A percentile compares a stretch with the other conserved stretches of the same genome.
These are phyloP conservation scores for Grus americana DNA, from an alignment of 2,113 vertebrate genomes.

Conservation along the genomic window DNA sequence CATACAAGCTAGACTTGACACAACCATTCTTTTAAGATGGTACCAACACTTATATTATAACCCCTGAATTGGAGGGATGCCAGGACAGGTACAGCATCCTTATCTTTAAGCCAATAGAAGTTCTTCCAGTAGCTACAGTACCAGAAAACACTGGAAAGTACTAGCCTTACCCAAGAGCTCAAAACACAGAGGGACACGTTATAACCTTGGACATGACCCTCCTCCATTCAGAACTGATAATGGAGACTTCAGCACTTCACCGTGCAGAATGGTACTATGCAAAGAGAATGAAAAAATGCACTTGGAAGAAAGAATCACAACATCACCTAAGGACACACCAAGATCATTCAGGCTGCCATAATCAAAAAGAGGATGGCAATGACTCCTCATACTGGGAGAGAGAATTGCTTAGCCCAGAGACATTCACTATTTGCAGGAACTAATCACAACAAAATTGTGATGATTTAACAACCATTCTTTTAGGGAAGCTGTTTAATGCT, in stretches of 20 bases:
- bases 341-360: not conserved
- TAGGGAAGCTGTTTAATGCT: constrained; percentile 5
- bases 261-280: not conserved
- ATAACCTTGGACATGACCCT: not conserved
- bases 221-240: constrained; percentile 5
- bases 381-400: not conserved
- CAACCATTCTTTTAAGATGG: not conserved
- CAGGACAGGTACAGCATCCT: not conserved
- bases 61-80: not conserved
- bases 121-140: not conserved
- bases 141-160: not conserved
- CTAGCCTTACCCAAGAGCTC: not conserved
- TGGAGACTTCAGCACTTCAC: constrained; percentile 23
- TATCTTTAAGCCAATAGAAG: not conserved
- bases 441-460: constrained; percentile 41
- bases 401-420: constrained; percentile 34
- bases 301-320: not conserved
- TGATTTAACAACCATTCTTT: constrained; percentile 36
- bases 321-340: not conserved
- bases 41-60: not conserved
- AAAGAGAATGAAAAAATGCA: not conserved
- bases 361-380: not conserved
- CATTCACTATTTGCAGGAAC: not conserved
- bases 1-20: not conserved
- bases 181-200: not conserved